Evolutionary conservation across 2,113 vertebrate species (phyloP).

Genomic region (Paralichthys olivaceus): DNA sequence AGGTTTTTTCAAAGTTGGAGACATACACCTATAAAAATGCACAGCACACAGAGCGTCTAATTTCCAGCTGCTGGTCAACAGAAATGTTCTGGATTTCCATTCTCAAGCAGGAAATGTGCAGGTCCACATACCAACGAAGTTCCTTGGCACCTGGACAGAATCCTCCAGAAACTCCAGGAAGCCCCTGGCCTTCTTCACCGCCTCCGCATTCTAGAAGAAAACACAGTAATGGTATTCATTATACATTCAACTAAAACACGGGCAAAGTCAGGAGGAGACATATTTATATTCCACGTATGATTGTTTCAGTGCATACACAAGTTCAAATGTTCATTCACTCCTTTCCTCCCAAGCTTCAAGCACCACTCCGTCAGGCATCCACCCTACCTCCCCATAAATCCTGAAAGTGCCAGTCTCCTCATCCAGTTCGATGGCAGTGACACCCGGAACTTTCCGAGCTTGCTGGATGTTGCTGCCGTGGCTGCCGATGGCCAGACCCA

Average conservation of each 20-base stretch:
- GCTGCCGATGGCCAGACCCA: conserved; percentile 92
- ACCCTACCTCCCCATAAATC: conserved; percentile 89
- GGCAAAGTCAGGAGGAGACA: neutral
- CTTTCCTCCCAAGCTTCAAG: neutral
- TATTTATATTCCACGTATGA: neutral
- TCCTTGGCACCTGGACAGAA: conserved; percentile 90
- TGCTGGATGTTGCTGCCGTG: conserved; percentile 94
- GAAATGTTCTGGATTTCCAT: neutral
- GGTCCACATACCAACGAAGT: conserved; percentile 86
- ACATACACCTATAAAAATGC: no score
- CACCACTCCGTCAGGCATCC: neutral
- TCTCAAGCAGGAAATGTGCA: neutral
- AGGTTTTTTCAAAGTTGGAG: no score
- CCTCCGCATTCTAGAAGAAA: conserved; percentile 84
- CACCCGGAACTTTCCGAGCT: conserved; percentile 88
- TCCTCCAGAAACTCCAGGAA: conserved; percentile 91
- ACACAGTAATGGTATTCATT: neutral
- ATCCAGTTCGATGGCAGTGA: conserved; percentile 91
- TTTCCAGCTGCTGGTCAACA: neutral
- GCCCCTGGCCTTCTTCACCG: conserved; percentile 88
- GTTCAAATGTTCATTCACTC: neutral
- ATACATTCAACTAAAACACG: neutral
- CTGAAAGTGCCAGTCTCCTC: conserved; percentile 91
- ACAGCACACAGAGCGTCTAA: neutral
- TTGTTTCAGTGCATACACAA: neutral